phyloP scores from a whole-genome alignment of 35 echinoderm and acorn worm genomes.

The Nesometra sesokonis region DNA sequence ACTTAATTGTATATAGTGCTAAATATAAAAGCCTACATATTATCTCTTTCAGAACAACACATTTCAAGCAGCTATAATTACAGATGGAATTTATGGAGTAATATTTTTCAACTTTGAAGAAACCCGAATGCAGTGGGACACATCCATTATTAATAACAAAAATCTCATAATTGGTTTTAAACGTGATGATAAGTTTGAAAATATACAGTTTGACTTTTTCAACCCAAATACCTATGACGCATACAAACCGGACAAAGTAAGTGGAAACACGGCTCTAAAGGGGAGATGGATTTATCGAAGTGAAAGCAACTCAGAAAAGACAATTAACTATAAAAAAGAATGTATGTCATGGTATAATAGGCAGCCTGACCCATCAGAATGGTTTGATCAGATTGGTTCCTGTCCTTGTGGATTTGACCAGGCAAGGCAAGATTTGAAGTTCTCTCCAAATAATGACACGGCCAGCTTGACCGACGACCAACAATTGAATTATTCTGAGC shows the following conservation, averaged over 20 bases:
- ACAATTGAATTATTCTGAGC: not conserved
- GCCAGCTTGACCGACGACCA: not conserved
- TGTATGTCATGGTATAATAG: conserved; percentile 68
- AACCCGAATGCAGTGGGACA: not conserved
- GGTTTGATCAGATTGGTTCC: conserved; percentile 48
- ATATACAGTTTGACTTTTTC: not conserved
- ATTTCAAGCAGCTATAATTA: not conserved
- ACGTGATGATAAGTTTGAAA: not conserved
- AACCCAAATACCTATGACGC: not conserved
- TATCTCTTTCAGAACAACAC: not conserved
- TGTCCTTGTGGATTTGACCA: conserved; percentile 80
- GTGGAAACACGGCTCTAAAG: conserved; percentile 59
- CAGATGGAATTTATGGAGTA: conserved; percentile 9
- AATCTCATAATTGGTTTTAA: not conserved
- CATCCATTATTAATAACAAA: not conserved
- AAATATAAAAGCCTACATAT: too few relatives aligned
- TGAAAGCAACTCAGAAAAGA: conserved; percentile 47
- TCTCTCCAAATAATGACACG: not conserved
- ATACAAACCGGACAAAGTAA: not conserved
- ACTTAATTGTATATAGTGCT: too few relatives aligned
- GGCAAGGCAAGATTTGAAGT: conserved; percentile 22
- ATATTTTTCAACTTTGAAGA: not conserved
- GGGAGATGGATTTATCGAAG: conserved; percentile 77
- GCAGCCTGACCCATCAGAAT: conserved; percentile 54
- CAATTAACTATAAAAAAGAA: conserved; percentile 49